Base-by-base conservation (phyloP, 1,140 invertebrate species). In the Periplaneta americana region DNA sequence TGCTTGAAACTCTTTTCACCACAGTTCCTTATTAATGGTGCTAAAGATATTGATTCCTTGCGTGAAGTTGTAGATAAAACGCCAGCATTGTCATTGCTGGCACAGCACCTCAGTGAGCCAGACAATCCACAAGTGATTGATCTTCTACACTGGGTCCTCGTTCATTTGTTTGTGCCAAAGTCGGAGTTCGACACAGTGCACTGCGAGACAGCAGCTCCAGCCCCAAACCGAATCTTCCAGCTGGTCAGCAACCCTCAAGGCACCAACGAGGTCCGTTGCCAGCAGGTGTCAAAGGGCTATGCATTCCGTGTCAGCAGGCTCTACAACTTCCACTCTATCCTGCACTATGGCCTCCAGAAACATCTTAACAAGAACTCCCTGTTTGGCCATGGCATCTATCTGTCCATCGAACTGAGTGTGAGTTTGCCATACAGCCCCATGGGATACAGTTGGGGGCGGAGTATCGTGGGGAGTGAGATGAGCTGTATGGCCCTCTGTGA, bases 281-380 rank as follows among this genome's bases (percentile, higher is more conserved):
- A 88, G 84, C 88, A 89, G 35, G 82, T 90, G 36, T 87, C 90
- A 32, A 87, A 90, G 84, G 88, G 91, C 82, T 92, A 91, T 86
- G 95, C 94, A 18, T 96, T 93, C 85, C 94, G 96, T 88, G 95
- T 95, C 33, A 96, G 93, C 86, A 89, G 93, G 82, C 87, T 95
- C 80, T 94, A 95, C 87, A 95, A 96, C 88, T 95, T 96, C 87
- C 93, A 95, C 88, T 94, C 94, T 0, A 96, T 96, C 82, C 86
- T 96, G 39, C 92, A 95, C 87, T 92, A 94, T 88, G 95, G 95
- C 36, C 87, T 96, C 80, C 93, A 95, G 84, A 92, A 93, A 84
- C 92, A 93, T 87, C 90, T 95, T 87, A 95, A 93, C 86, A 95
- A 95, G 94, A 92, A 90, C 80, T 90, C 91, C 22, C 84, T 94